Evolutionary conservation across 2,113 vertebrate genomes (phyloP).

Genomic region (Leucosticte australis): DNA sequence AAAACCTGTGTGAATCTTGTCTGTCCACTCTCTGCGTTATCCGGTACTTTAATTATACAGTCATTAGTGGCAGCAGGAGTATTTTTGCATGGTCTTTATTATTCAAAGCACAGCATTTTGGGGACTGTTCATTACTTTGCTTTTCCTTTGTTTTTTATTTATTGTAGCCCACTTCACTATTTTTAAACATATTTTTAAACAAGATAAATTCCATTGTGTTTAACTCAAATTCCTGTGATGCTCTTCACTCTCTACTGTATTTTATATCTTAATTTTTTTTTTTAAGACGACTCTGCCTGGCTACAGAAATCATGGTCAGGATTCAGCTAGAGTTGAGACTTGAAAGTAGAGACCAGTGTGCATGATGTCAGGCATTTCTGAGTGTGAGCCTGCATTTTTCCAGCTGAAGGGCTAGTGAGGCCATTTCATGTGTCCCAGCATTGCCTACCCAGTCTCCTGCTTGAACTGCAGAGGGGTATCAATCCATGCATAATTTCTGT

Average conservation of each 20-base stretch:
- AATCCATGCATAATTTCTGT: not conserved
- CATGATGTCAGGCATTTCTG: not conserved
- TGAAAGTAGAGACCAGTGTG: not conserved
- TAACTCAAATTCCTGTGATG: not conserved
- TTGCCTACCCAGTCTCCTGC: not conserved
- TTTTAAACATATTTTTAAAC: not conserved
- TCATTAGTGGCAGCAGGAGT: not conserved
- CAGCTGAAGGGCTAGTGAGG: not conserved
- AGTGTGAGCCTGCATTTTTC: not conserved
- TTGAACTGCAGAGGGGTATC: not conserved
- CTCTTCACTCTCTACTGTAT: not conserved
- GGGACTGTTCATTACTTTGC: not conserved
- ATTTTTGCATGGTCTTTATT: not conserved
- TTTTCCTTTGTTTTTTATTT: not conserved
- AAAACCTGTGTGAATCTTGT: not conserved
- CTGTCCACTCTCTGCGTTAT: not conserved
- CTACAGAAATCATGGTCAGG: not conserved
- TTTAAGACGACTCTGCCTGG: accelerated
- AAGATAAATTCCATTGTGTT: not conserved
- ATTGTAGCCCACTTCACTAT: not conserved
- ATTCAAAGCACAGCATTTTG: not conserved
- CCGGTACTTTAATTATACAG: not conserved
- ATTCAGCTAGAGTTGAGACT: not conserved
- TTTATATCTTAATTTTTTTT: not conserved
- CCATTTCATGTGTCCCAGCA: not conserved